Evolutionary conservation across 2,888 invertebrate species (phyloP).

Genomic region (Iselma pallidipennis): DNA sequence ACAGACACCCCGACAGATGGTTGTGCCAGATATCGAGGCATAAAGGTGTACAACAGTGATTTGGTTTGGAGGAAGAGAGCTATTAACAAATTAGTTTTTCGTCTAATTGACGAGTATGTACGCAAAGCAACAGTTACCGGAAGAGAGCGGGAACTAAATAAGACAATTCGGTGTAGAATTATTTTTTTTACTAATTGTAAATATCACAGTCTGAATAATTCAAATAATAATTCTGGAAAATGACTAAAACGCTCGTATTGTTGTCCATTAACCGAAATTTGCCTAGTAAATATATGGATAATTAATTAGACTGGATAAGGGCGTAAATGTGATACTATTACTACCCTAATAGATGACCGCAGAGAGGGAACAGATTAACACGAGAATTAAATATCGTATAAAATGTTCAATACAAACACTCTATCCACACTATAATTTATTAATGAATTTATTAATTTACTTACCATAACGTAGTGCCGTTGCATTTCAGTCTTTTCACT

Average conservation of each 20-base stretch:
- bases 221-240: neutral
- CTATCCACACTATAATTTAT: neutral
- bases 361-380: neutral
- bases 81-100: no score
- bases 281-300: neutral
- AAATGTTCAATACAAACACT: neutral
- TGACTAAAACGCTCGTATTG: neutral
- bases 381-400: neutral
- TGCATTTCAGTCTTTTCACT: constrained; percentile 89
- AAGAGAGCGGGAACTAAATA: no score
- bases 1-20: neutral
- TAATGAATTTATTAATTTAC: constrained; percentile 45
- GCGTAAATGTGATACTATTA: neutral
- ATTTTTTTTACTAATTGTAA: no score
- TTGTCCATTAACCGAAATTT: neutral
- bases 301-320: neutral
- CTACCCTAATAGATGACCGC: neutral
- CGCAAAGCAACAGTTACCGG: no score
- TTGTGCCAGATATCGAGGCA: no score
- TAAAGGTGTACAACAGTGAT: no score
- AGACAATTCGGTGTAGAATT: no score
- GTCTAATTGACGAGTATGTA: no score
- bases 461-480: constrained; percentile 86
- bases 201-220: neutral
- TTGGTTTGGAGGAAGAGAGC: no score